These are phyloP conservation scores for Pseudopodoces humilis DNA, from an alignment of 2,113 vertebrate species.

Conservation along the genomic window DNA sequence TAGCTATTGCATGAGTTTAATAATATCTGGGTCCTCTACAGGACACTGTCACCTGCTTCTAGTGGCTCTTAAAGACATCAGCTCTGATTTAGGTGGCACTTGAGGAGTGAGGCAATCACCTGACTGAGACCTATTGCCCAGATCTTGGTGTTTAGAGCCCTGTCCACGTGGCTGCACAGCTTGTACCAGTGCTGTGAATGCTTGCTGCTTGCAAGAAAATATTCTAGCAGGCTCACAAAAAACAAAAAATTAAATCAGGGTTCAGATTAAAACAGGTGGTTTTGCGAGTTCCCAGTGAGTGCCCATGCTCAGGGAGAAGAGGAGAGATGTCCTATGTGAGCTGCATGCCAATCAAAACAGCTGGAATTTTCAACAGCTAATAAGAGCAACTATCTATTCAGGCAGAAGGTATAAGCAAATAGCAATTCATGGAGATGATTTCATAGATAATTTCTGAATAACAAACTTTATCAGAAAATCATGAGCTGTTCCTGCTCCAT, in stretches of 20 bases:
- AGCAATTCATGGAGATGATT: constrained; percentile 21
- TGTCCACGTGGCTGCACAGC: background rate
- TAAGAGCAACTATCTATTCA: background rate
- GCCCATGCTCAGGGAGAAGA: background rate
- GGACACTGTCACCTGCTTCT: background rate
- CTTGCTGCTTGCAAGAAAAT: background rate
- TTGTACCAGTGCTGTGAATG: background rate
- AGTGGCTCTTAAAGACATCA: background rate
- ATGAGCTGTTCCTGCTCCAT: background rate
- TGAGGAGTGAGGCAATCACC: background rate
- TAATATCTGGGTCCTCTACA: background rate
- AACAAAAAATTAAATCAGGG: background rate
- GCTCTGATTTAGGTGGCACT: background rate
- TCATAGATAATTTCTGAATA: constrained; percentile 35
- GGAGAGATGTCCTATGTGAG: background rate
- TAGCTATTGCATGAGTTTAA: background rate
- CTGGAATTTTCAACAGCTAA: background rate
- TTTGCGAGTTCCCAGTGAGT: background rate
- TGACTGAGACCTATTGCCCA: fast-evolving
- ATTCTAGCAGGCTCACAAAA: background rate
- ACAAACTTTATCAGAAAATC: constrained; percentile 33
- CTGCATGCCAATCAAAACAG: background rate
- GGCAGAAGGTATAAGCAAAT: constrained; percentile 1
- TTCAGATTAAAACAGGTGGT: background rate
- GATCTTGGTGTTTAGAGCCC: background rate